A percentile compares a stretch with the other conserved stretches of the same genome.
These are phyloP conservation scores for Eubucco bourcierii DNA, from an alignment of 2,113 vertebrate species.

Conservation along the genomic window DNA sequence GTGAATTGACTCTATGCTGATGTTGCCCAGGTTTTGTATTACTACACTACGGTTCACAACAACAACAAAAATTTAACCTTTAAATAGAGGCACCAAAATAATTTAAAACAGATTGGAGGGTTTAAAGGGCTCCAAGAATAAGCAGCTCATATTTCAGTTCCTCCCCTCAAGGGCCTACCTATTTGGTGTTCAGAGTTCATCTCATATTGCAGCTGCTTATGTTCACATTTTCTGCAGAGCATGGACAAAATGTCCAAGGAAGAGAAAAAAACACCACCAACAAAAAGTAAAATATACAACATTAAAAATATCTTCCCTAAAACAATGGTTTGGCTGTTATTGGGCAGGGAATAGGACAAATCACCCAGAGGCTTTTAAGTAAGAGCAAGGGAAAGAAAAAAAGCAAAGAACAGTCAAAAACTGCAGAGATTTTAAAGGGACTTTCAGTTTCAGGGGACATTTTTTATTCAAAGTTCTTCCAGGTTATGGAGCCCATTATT, in stretches of 20 bases:
- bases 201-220: conserved; percentile 66
- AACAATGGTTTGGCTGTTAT: conserved; percentile 50
- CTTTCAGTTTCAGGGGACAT: conserved; percentile 43
- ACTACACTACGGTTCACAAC: conserved; percentile 57
- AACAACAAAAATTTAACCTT: conserved; percentile 73
- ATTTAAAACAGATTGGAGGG: conserved; percentile 76
- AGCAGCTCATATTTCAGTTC: conserved; percentile 69
- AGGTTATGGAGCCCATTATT: conserved; percentile 43
- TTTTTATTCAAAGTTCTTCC: conserved; percentile 59
- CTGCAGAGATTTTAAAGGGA: conserved; percentile 19
- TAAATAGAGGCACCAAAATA: conserved; percentile 73
- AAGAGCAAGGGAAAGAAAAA: conserved; percentile 24
- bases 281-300: conserved; percentile 46
- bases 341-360: conserved; percentile 65
- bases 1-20: conserved; percentile 67
- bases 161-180: conserved; percentile 61
- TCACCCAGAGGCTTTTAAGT: conserved; percentile 58
- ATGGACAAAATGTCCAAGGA: conserved; percentile 36
- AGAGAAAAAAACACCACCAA: conserved; percentile 33
- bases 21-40: conserved; percentile 59
- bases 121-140: conserved; percentile 69
- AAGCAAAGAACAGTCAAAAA: not conserved
- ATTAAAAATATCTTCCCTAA: conserved; percentile 55
- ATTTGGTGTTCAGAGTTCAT: conserved; percentile 72
- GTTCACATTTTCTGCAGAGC: conserved; percentile 59